These are phyloP conservation scores for Cantharis nigra DNA, from an alignment of 2,888 invertebrate species.

Conservation along the genomic window DNA sequence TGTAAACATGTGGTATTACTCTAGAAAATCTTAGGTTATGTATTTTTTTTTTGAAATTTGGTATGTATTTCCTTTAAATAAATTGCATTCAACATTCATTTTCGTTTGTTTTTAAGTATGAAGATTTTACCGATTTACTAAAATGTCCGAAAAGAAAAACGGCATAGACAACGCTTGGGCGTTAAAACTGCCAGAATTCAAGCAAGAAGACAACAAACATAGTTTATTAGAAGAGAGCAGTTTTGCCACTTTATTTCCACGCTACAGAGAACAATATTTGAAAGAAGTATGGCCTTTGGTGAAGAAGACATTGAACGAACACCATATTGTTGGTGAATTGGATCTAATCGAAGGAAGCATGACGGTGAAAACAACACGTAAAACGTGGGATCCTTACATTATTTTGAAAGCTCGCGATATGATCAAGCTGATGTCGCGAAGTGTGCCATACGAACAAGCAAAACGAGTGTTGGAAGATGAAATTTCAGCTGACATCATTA, in stretches of 20 bases:
- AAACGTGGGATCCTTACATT: conserved; percentile 98
- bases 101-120: not conserved
- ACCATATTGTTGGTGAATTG: conserved; percentile 82
- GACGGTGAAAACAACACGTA: conserved; percentile 90
- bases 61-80: not conserved
- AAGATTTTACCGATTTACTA: too few species aligned
- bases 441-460: conserved; percentile 97
- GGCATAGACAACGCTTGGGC: conserved; percentile 78
- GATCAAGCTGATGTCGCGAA: conserved; percentile 91
- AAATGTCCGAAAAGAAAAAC: not conserved
- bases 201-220: conserved; percentile 85
- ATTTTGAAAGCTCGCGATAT: conserved; percentile 96
- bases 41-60: not conserved
- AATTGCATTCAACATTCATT: not conserved
- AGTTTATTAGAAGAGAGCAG: conserved; percentile 91
- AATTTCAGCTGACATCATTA: conserved; percentile 92
- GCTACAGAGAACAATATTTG: conserved; percentile 95
- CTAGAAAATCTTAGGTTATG: not conserved
- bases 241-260: conserved; percentile 96
- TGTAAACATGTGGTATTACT: not conserved
- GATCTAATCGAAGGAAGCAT: conserved; percentile 94
- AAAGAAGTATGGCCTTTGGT: conserved; percentile 95
- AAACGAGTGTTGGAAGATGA: conserved; percentile 86
- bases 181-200: conserved; percentile 85
- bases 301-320: conserved; percentile 79